Base-by-base conservation (phyloP, 2,797 vertebrate species). In the Brachymystax lenok region DNA sequence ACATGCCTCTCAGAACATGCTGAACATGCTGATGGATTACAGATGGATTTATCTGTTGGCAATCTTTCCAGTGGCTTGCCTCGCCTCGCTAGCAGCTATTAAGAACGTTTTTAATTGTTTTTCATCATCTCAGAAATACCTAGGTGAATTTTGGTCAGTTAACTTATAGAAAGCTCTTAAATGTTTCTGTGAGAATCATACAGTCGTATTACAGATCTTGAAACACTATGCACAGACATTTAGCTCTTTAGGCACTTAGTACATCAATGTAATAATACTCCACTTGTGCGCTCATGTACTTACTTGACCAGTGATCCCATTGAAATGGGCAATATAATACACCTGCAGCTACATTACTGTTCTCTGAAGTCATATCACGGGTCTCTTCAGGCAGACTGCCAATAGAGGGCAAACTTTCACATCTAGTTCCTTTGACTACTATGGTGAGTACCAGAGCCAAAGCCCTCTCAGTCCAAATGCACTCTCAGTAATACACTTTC, bases 391-490 rank as follows among this genome's bases (percentile, higher is more conserved):
- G 40, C 74, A 59, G 69, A 10, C 17, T 51, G 61, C 80, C 88
- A 76, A 79, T 83, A 87, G 83, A 83, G 74, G 86, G 84, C 86
- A 79, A 27, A 1, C 64, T 1, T 75, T 72, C 63, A 73, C 82
- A 79, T 61, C n/a, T 68, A 40, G 19, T 68, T 79, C n/a, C 16
- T 69, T 72, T 70, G 51, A 46, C 74, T 75, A 77, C 56, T 19
- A 61, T 19, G 81, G 73, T 71, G 40, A 46, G 40, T 10, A 46
- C 40, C 82, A 19, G 67, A 70, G 51, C 61, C 1, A 75, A 69
- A 54, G 70, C 17, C 67, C 40, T 40, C 68, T 69, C 12, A 24
- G 69, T 50, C 40, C 21, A 69, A 6, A 27, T 24, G 54, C 46
- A 73, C 84, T 46, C 40, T 46, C 40, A 13, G 78, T 79, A 78